These are phyloP conservation scores for Maconellicoccus hirsutus DNA, from an alignment of 1,140 invertebrate genomes.

Conservation along the genomic window DNA sequence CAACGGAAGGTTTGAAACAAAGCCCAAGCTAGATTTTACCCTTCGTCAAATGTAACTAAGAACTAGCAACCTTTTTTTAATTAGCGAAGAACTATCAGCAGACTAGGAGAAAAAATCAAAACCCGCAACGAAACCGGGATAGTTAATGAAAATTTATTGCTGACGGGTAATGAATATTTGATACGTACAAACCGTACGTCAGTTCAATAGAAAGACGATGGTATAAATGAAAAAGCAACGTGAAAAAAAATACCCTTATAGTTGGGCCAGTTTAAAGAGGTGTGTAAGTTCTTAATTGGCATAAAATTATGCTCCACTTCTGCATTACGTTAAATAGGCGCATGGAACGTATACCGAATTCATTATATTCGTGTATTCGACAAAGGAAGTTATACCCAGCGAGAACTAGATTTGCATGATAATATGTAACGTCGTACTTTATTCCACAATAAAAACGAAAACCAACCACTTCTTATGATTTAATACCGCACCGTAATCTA, in stretches of 20 bases:
- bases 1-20: too few relatives aligned
- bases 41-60: neutral
- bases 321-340: neutral
- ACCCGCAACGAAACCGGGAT: neutral
- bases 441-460: constrained; percentile 10
- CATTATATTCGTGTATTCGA: constrained; percentile 15
- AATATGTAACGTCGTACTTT: constrained; percentile 1
- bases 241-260: too few relatives aligned
- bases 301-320: constrained; percentile 20
- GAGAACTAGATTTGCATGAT: constrained; percentile 15
- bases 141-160: constrained; percentile 19
- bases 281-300: constrained; percentile 19
- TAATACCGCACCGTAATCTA: neutral
- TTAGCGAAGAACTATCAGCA: neutral
- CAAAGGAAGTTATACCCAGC: constrained; percentile 13
- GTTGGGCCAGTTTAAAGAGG: neutral
- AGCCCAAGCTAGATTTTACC: too few relatives aligned
- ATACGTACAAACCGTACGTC: neutral
- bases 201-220: neutral
- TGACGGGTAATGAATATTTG: constrained; percentile 20
- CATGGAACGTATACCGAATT: neutral
- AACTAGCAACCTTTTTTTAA: neutral
- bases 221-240: neutral
- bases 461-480: constrained; percentile 17
- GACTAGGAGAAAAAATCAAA: neutral